A percentile compares a stretch with the other conserved stretches of the same genome.
These are phyloP conservation scores for Cygnus atratus DNA, from an alignment of 2,113 vertebrate species.

Conservation along the genomic window DNA sequence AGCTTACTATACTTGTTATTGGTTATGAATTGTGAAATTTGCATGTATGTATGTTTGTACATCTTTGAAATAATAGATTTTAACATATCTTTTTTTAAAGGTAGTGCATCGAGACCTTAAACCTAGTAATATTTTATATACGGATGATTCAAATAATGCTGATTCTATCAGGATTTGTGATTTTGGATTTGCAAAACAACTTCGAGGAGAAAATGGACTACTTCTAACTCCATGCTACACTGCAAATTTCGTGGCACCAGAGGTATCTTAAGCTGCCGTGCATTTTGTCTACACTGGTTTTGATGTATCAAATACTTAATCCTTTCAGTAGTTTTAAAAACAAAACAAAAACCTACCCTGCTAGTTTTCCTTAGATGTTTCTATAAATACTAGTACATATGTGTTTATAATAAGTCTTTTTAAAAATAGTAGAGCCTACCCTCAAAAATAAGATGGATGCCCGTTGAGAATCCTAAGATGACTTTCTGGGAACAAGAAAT, in stretches of 20 bases:
- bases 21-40: background rate
- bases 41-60: background rate
- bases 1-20: too few species aligned
- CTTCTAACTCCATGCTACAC: constrained; percentile 97
- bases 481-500: background rate
- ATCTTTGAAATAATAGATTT: background rate
- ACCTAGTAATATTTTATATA: constrained; percentile 98
- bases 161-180: constrained; percentile 98
- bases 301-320: background rate
- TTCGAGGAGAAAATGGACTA: constrained; percentile 92
- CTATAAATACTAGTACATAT: background rate
- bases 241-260: constrained; percentile 97
- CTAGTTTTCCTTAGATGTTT: background rate
- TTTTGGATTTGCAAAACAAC: constrained; percentile 97
- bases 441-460: background rate
- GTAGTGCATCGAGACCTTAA: constrained; percentile 98
- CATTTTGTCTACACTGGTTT: background rate
- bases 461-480: background rate
- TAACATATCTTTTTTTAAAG: constrained; percentile 68
- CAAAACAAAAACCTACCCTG: background rate
- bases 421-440: background rate
- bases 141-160: constrained; percentile 93
- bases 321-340: background rate
- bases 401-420: background rate
- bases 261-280: constrained; percentile 77